These are phyloP conservation scores for Lepus europaeus DNA, from an alignment of 2,113 vertebrate species.

Conservation along the genomic window DNA sequence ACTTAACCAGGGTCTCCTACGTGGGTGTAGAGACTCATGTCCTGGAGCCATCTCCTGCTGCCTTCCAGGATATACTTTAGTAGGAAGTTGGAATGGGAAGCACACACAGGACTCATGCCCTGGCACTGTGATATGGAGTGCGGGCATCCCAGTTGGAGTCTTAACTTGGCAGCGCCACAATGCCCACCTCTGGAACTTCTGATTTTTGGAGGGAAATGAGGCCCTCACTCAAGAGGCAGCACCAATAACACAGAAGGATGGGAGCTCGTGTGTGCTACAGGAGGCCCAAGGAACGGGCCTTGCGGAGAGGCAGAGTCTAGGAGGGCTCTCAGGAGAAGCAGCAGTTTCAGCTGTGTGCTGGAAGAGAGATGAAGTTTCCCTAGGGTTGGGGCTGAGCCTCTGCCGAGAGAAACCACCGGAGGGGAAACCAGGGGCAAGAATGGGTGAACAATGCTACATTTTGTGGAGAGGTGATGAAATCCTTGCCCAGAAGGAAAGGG, in stretches of 20 bases:
- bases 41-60: too few species aligned
- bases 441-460: neutral
- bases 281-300: neutral
- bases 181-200: neutral
- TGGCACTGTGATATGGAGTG: too few species aligned
- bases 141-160: too few species aligned
- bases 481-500: neutral
- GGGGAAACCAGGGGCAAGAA: neutral
- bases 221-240: neutral
- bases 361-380: neutral
- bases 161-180: too few species aligned
- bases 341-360: neutral
- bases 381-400: neutral
- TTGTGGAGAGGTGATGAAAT: neutral
- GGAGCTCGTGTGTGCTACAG: too few species aligned
- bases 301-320: neutral
- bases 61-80: too few species aligned
- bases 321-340: neutral
- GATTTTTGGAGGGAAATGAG: neutral
- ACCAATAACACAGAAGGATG: neutral
- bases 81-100: too few species aligned
- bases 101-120: too few species aligned
- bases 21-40: too few species aligned
- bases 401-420: neutral
- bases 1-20: too few species aligned